Base-by-base conservation (phyloP, 2,888 invertebrate genomes). In the Steinernema scapterisci region DNA sequence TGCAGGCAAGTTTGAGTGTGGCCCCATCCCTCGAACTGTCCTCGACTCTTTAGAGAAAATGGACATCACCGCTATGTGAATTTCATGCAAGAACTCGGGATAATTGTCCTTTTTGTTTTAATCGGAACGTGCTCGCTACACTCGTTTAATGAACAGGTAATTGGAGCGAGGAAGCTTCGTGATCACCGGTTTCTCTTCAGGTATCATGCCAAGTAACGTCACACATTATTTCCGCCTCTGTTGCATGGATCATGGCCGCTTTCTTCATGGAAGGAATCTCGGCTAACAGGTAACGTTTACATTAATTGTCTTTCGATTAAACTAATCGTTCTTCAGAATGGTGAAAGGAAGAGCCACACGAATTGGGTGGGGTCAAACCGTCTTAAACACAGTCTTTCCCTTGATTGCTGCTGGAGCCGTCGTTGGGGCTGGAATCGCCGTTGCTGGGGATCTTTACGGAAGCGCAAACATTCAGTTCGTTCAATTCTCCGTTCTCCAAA, bases 241-340 rank as follows among this genome's bases (percentile, higher is more conserved):
- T 38, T 6, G 63, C 63, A 31, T 63, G 63, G 63, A 21, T 63
- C 11, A 63, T 63, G 63, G 63, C 63, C 2, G 31, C 31, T 25
- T 63, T 63, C 19, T 27, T 63, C 31, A 63, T 63, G 63, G 63
- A 63, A 63, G 63, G 63, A 6, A 38, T 63, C 31, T 63, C 63
- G 16, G 63, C 63, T 5, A 63, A 63, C 31, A 63, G 63, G 63
- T 19, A 48, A 19, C 48, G 13, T 19, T 31, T 31, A 16, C 25
- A 25, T 31, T 63, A 16, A 7, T 27, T 63, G 63, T 19, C 5
- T 54, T 19, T 54, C 5, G 6, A 48, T 2, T 19, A 16, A 25
- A 31, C 31, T 63, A 38, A 38, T 9, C 9, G 3, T 38, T 38
- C 3, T 63, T 31, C 31, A 63, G 63, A 63, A 63, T 63, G 5